phyloP scores from a whole-genome alignment of 2,797 vertebrate genomes.

The Graptemys geographica region DNA sequence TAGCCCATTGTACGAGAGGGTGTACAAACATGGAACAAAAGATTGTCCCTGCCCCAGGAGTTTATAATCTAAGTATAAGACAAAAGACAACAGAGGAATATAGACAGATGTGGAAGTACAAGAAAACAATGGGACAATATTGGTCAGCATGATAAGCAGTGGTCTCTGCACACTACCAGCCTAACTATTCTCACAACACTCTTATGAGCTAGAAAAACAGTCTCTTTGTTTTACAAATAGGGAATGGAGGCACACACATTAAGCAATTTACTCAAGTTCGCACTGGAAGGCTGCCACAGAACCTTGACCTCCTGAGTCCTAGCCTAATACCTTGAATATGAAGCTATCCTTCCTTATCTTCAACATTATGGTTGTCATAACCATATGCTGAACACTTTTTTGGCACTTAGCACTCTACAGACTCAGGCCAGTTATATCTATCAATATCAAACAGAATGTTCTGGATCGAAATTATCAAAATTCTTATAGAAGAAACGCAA shows the following conservation, averaged over 20 bases:
- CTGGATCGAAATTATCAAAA: neutral
- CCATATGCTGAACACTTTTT: neutral
- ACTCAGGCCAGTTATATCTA: neutral
- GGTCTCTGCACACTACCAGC: neutral
- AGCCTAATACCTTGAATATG: fast-evolving
- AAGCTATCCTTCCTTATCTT: neutral
- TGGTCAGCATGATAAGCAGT: no score
- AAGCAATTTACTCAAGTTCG: neutral
- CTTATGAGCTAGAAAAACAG: neutral
- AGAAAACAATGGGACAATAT: no score
- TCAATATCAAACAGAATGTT: neutral
- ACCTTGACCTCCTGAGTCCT: neutral
- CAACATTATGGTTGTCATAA: neutral
- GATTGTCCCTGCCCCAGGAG: neutral
- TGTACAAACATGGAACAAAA: neutral
- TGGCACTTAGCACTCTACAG: no score
- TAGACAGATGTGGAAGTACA: neutral
- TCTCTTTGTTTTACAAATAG: fast-evolving
- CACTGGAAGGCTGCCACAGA: neutral
- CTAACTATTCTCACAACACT: neutral
- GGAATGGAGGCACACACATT: fast-evolving
- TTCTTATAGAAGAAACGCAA: neutral
- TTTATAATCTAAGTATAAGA: neutral
- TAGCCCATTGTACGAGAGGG: neutral
- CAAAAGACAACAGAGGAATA: neutral